Percentiles rank a stretch among this genome's conserved stretches.
These are phyloP conservation scores for Agrochola circellaris DNA, from an alignment of 2,888 invertebrate genomes.

Conservation along the genomic window DNA sequence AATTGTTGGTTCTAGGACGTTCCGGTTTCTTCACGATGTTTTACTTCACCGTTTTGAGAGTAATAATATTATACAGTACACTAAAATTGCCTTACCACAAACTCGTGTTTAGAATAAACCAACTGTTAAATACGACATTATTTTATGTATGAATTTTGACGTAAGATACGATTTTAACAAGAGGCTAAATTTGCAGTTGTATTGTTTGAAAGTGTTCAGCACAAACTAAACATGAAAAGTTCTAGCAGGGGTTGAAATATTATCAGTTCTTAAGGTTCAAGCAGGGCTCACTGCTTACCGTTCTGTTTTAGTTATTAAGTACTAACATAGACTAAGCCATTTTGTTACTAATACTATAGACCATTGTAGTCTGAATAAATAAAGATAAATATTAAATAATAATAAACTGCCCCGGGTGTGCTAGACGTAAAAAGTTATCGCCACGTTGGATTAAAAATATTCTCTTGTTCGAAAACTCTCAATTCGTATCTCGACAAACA, in stretches of 20 bases:
- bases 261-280: background rate
- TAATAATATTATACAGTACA: too few relatives aligned
- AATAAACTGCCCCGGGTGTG: background rate
- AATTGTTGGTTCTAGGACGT: background rate
- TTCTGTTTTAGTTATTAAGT: too few relatives aligned
- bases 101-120: background rate
- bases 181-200: background rate
- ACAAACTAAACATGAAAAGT: background rate
- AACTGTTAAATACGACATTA: background rate
- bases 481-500: slow-evolving; percentile 3
- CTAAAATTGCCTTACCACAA: background rate
- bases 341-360: too few relatives aligned
- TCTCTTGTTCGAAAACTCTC: slow-evolving; percentile 5
- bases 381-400: too few relatives aligned
- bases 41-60: background rate
- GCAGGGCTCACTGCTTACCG: background rate
- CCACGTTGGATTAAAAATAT: background rate
- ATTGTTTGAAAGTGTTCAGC: too few relatives aligned
- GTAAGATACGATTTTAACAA: background rate
- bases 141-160: background rate
- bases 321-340: too few relatives aligned
- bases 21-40: background rate
- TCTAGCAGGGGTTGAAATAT: background rate
- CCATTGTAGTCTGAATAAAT: too few relatives aligned
- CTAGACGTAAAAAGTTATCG: background rate